phyloP scores from a whole-genome alignment of 2,888 invertebrate species.

The Aquatica leii region DNA sequence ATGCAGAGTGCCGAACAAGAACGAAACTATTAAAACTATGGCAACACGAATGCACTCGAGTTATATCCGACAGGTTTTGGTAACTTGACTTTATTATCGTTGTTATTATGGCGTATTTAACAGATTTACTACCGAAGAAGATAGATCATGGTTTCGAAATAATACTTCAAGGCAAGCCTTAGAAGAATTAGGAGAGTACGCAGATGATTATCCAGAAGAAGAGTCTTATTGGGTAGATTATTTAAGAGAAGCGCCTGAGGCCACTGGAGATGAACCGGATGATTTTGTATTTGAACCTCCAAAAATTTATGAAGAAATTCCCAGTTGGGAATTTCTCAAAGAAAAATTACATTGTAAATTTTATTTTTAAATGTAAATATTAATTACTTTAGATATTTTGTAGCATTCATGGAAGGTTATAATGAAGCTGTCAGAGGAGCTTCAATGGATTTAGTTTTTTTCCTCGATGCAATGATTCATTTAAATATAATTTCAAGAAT shows the following conservation, averaged over 20 bases:
- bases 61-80: slow-evolving; percentile 81
- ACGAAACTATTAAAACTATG: slow-evolving; percentile 74
- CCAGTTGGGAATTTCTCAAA: slow-evolving; percentile 65
- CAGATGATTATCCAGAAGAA: slow-evolving; percentile 63
- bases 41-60: slow-evolving; percentile 87
- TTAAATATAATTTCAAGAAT: slow-evolving; percentile 86
- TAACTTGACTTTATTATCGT: too few species aligned
- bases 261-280: slow-evolving; percentile 82
- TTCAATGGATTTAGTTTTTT: slow-evolving; percentile 85
- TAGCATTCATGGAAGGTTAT: slow-evolving; percentile 75
- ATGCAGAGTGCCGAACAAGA: slow-evolving; percentile 69
- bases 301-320: slow-evolving; percentile 84
- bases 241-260: slow-evolving; percentile 80
- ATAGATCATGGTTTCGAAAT: slow-evolving; percentile 76
- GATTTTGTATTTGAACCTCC: slow-evolving; percentile 81
- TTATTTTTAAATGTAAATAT: slow-evolving; percentile 17
- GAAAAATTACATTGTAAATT: slow-evolving; percentile 52
- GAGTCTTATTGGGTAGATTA: slow-evolving; percentile 85
- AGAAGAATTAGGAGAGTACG: slow-evolving; percentile 60
- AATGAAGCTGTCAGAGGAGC: slow-evolving; percentile 81
- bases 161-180: slow-evolving; percentile 69
- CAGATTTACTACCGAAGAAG: slow-evolving; percentile 68
- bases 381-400: slow-evolving; percentile 4
- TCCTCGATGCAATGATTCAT: slow-evolving; percentile 86
- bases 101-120: neutral